Evolutionary conservation across 2,797 vertebrate species (phyloP), one percentile per base, ranked within the genome.

Genomic region (Eupleurogrammus muticus): DNA sequence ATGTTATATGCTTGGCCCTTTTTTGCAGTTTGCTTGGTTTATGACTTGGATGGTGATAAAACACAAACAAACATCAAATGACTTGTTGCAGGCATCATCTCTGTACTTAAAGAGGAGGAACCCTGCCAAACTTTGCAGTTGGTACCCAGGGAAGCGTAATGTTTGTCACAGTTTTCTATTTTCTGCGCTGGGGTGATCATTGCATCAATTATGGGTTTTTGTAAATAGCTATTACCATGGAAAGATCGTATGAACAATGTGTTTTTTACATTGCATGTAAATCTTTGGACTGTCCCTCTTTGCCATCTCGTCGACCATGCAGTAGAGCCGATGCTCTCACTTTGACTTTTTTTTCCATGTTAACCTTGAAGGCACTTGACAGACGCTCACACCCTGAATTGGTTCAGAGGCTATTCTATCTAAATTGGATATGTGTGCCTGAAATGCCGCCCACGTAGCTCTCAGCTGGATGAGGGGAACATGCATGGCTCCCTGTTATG

Each of bases 201-300:
- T 84, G 36, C 62, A 83, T 84, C 73, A 85, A 75, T 86, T 84
- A 78, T 87, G 70, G 67, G 46, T 75, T 83, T n/a, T 80, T 66
- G 73, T 61, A 84, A 81, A 76, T 70, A 86, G 53, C 46, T 44
- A 75, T 86, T 84, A 74, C n/a, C 14, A 8, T 48, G 16, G 34
- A 32, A 55, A n/a, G 80, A 52, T 50, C 55, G 52, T 55, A 52
- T 13, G 70, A 50, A 36, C 40, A 28, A 35, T 38, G 23, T 60
- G 28, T 48, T 68, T 9, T 28, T 70, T 66, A 8, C 23, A 28
- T 17, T 42, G 35, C 4, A 19, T 40, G 35, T 23, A 46, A 28
- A 9, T 57, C 55, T 57, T 75, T 64, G 44, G n/a, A 36, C 34
- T 20, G 19, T n/a, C 14, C 10, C 2, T 36, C 16, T 24, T 59